A percentile compares a stretch with the other conserved stretches of the same genome.
phyloP scores from a whole-genome alignment of 2,888 invertebrate species.

The Lepidocyrtinus sp. region DNA sequence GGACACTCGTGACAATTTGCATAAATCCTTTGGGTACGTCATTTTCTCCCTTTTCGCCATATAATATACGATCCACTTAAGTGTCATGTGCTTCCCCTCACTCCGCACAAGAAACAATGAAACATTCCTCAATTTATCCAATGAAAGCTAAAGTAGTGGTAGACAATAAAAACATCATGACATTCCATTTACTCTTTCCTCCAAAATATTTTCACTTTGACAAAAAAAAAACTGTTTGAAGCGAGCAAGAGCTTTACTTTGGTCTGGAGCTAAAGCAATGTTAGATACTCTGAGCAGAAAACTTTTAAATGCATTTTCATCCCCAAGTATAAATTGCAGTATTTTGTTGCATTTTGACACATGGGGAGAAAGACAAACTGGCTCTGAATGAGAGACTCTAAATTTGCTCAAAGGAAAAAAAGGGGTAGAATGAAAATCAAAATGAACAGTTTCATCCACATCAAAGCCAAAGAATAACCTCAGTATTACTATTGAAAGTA shows the following conservation, averaged over 20 bases:
- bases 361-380: no score
- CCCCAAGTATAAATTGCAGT: background rate
- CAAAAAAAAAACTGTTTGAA: constrained; percentile 29
- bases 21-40: constrained; percentile 47
- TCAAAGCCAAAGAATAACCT: no score
- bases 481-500: no score
- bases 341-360: background rate
- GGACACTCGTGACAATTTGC: constrained; percentile 45
- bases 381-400: no score
- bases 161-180: background rate
- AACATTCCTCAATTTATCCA: constrained; percentile 34
- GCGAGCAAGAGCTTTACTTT: background rate
- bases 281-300: background rate
- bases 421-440: no score
- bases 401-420: no score
- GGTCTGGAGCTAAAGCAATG: no score
- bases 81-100: background rate
- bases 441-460: no score
- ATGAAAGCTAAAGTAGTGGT: background rate
- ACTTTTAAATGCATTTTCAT: background rate
- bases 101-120: constrained; percentile 38
- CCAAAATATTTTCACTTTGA: background rate
- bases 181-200: constrained; percentile 41
- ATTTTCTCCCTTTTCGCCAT: background rate
- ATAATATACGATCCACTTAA: background rate